These are phyloP conservation scores for Struthidea cinerea DNA, from an alignment of 2,113 vertebrate genomes.

Conservation along the genomic window DNA sequence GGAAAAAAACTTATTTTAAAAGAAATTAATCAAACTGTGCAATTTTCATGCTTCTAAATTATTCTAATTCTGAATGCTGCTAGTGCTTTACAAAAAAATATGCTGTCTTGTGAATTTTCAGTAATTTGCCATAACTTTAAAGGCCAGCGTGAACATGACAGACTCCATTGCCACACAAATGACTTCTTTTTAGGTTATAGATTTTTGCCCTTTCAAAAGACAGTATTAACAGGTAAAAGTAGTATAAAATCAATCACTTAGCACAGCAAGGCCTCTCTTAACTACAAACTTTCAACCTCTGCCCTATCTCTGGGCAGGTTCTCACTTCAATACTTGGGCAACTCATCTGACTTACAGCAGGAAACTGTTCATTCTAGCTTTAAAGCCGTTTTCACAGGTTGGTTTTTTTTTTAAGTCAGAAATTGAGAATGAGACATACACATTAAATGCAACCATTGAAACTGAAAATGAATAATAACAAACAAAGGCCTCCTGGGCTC, in stretches of 20 bases:
- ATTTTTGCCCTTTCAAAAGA: not conserved
- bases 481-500: not conserved
- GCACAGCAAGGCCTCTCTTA: not conserved
- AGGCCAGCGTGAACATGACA: accelerated
- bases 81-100: not conserved
- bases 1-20: not conserved
- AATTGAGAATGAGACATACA: not conserved
- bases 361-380: not conserved
- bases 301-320: not conserved
- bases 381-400: not conserved
- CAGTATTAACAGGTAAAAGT: not conserved
- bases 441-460: not conserved
- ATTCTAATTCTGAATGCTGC: not conserved
- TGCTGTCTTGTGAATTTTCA: not conserved
- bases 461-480: not conserved
- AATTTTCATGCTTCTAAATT: not conserved
- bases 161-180: not conserved
- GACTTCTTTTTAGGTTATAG: not conserved
- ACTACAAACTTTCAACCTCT: not conserved
- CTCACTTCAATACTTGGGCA: not conserved
- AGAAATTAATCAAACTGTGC: not conserved
- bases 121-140: not conserved
- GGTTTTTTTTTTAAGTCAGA: not conserved
- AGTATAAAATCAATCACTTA: not conserved
- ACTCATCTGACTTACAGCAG: not conserved